Evolutionary conservation across 2,888 invertebrate species (phyloP).

Genomic region (Eugnorisma glareosa): DNA sequence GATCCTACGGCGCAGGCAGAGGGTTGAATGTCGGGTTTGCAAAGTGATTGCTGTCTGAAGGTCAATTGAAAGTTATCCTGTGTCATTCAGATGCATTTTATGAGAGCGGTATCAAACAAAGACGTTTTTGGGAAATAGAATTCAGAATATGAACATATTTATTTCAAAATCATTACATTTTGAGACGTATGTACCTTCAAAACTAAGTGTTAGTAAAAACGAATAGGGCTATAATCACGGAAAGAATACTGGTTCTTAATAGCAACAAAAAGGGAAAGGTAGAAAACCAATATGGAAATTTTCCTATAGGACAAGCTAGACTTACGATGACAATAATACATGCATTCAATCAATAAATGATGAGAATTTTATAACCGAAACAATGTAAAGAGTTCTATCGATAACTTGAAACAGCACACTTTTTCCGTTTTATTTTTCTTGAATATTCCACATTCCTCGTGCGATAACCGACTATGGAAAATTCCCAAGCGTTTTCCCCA

Average conservation of each 20-base stretch:
- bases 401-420: background rate
- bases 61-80: background rate
- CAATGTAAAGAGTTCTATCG: background rate
- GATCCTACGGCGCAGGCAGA: background rate
- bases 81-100: background rate
- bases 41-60: background rate
- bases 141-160: no score
- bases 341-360: no score
- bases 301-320: background rate
- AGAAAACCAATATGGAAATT: background rate
- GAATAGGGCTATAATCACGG: background rate
- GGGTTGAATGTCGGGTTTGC: background rate
- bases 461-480: conserved; percentile 12
- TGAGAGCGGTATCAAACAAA: no score
- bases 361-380: background rate
- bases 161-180: background rate
- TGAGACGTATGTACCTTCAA: background rate
- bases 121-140: no score
- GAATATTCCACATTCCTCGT: conserved; percentile 21
- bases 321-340: background rate
- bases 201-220: background rate
- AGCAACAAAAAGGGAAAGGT: background rate
- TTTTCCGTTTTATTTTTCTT: conserved; percentile 4
- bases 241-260: background rate
- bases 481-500: conserved; percentile 7